Evolutionary conservation across 2,113 vertebrate genomes (phyloP).

Genomic region (Hippolais icterina): DNA sequence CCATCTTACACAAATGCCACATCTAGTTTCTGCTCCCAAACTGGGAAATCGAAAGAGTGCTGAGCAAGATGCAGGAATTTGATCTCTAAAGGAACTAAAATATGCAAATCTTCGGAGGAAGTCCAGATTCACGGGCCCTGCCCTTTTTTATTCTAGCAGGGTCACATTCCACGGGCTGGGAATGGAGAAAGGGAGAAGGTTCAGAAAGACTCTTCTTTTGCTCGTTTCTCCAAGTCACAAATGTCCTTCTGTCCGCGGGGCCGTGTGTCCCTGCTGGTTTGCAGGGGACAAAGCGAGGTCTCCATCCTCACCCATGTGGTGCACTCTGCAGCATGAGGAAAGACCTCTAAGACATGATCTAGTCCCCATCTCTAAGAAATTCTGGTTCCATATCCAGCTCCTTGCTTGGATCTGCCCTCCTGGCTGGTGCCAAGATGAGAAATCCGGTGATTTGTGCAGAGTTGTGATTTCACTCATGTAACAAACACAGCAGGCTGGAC

Average conservation of each 20-base stretch:
- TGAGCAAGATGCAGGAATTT: slow-evolving; percentile 5
- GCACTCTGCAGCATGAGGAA: background rate
- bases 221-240: background rate
- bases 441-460: rapidly evolving
- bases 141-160: background rate
- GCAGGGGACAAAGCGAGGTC: background rate
- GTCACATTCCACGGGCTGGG: rapidly evolving
- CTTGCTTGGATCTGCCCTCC: background rate
- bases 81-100: background rate
- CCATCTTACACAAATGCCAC: background rate
- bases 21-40: background rate
- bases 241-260: rapidly evolving
- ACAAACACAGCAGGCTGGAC: background rate
- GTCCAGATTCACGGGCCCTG: background rate
- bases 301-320: background rate
- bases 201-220: background rate
- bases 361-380: too few relatives aligned
- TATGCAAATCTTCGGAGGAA: background rate
- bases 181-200: background rate
- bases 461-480: background rate
- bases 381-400: background rate
- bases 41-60: background rate
- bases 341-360: background rate
- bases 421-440: background rate
- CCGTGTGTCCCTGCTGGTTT: background rate